Conservation (phyloP, 2,888 invertebrate genomes). For the Sipha maydis region DNA sequence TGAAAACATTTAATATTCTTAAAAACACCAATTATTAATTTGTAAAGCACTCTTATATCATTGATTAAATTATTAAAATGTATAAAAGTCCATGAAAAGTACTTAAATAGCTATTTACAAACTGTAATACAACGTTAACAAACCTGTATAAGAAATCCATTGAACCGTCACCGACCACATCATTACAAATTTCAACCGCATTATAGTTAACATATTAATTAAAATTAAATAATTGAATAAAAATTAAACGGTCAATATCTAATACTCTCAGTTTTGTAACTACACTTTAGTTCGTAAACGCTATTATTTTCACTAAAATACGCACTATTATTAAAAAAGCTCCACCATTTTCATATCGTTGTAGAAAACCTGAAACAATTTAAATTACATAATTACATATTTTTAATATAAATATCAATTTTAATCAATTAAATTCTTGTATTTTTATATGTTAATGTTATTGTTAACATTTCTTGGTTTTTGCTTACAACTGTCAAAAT, state of each 20-base stretch:
- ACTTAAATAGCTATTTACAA: neutral
- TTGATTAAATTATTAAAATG: no score
- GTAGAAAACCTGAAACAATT: constrained; percentile 19
- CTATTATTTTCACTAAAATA: neutral
- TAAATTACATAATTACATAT: neutral
- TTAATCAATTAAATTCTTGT: no score
- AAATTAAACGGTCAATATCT: neutral
- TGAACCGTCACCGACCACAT: constrained; percentile 37
- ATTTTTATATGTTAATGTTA: no score
- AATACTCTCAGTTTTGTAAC: neutral
- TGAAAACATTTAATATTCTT: neutral
- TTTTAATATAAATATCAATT: neutral
- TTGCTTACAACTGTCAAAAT: no score
- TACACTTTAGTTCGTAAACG: neutral
- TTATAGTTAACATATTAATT: constrained; percentile 27
- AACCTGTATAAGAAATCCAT: constrained; percentile 54
- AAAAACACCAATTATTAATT: neutral
- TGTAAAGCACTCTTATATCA: neutral
- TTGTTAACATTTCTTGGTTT: no score
- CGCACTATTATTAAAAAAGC: constrained; percentile 16
- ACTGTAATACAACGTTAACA: neutral
- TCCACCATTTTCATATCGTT: neutral
- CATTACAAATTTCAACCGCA: constrained; percentile 1
- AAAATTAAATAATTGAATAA: neutral
- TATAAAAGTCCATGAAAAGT: neutral